These are phyloP conservation scores for Salpingus planirostris DNA, from an alignment of 2,888 invertebrate genomes.

Conservation along the genomic window DNA sequence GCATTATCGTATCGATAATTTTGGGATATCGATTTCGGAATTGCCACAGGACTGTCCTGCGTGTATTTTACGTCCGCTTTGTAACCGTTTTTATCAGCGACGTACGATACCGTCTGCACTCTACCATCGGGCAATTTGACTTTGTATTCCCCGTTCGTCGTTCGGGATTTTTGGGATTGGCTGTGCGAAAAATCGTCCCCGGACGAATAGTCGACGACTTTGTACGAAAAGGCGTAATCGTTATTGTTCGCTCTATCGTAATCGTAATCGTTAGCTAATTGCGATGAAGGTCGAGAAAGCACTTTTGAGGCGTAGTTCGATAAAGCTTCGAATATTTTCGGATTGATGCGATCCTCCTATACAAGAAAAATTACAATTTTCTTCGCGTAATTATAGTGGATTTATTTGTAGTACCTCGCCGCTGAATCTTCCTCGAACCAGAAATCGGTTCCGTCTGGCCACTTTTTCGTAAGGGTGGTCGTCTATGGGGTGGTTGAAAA, in stretches of 20 bases:
- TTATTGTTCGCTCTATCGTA: slow-evolving; percentile 36
- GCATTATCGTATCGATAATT: slow-evolving; percentile 15
- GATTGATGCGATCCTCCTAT: slow-evolving; percentile 26
- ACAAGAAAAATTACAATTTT: too few relatives aligned
- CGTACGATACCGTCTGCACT: slow-evolving; percentile 48
- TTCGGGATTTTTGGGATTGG: slow-evolving; percentile 52
- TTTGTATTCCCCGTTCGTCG: slow-evolving; percentile 58
- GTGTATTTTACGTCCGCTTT: slow-evolving; percentile 57
- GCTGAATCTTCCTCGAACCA: slow-evolving; percentile 20
- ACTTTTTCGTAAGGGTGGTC: slow-evolving; percentile 30
- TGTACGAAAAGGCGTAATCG: slow-evolving; percentile 58
- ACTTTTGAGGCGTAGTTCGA: slow-evolving; percentile 31
- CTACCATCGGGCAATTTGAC: slow-evolving; percentile 60
- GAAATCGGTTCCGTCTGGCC: slow-evolving; percentile 26
- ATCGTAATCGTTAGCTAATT: slow-evolving; percentile 18
- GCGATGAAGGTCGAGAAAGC: slow-evolving; percentile 25
- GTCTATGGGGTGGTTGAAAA: slow-evolving; percentile 21
- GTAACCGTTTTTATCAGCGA: slow-evolving; percentile 58
- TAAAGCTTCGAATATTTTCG: slow-evolving; percentile 28
- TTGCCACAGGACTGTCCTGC: slow-evolving; percentile 16
- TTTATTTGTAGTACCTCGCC: too few relatives aligned
- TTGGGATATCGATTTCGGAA: slow-evolving; percentile 10
- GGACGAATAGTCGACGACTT: slow-evolving; percentile 51
- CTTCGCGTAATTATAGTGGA: too few relatives aligned
- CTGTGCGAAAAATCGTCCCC: slow-evolving; percentile 62